Base-by-base conservation (phyloP, 2,113 vertebrate genomes). In the Macroglossus sobrinus region DNA sequence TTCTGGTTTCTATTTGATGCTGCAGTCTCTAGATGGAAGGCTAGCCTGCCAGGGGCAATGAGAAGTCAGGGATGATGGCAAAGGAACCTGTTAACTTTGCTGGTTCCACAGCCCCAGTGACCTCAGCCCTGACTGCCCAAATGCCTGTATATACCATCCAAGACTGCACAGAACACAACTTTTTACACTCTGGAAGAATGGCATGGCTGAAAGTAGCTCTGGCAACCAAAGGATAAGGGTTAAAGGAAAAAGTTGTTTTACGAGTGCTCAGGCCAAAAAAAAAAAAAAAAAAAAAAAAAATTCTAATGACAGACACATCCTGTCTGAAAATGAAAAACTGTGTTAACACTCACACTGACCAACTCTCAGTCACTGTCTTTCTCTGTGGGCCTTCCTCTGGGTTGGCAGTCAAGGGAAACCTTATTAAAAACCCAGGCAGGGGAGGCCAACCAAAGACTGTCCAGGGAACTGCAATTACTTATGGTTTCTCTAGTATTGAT, bases 201-300 rank as follows among this genome's bases (percentile, higher is more conserved):
- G 18, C 47, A 43, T 10, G 4, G 35, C 72, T 55, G 33, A 85
- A 47, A 80, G 75, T 38, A 85, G 80, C n/a, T 74, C 45, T 47
- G 55, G 85, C 45, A 43, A 80, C 43, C 64, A 35, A 89, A 89
- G 89, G 40, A 80, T 38, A 76, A 64, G 53, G 53, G 79, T 57
- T 47, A 81, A 76, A 68, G 61, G 40, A 50, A 84, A 90, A 35
- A 38, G 59, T 24, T 21, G 7, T 53, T 80, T 64, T 33, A 43
- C 90, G 76, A 79, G 82, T 12, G 50, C 59, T 80, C 64, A 88
- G 81, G 76, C 15, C 33, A 64, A 88, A 50, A 79, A 89, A 47
- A 18, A 59, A 53, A 21, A 35, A 47, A 47, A 9, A 45, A 59
- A 89, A 43, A 79, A 89, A 55, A 18, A 50, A 53, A 26, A 33